Conservation (phyloP, 2,888 invertebrate species). For the Augiades crinisus region DNA sequence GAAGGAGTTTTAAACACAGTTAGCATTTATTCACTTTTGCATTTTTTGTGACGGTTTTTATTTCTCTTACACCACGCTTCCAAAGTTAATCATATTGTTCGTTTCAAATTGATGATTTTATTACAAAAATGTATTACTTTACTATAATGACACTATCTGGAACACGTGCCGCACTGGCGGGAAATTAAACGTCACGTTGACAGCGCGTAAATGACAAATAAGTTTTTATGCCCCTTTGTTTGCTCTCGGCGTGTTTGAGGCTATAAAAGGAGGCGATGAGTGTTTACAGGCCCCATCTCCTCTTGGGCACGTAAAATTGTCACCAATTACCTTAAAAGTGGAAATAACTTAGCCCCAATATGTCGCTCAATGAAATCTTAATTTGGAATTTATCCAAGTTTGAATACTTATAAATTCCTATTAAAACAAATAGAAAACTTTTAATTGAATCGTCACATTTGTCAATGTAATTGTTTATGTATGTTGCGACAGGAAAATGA, state of each 20-base stretch:
- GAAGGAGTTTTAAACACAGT: conserved; percentile 19
- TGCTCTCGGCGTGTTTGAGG: conserved; percentile 41
- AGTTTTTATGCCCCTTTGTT: conserved; percentile 35
- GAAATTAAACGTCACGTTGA: conserved; percentile 50
- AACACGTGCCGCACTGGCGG: conserved; percentile 33
- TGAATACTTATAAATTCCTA: neutral
- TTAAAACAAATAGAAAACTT: neutral
- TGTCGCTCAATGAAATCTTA: neutral
- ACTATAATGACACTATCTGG: conserved; percentile 2
- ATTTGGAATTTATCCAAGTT: neutral
- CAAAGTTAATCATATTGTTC: too few relatives aligned
- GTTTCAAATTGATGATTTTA: neutral
- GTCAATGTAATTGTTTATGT: too few relatives aligned
- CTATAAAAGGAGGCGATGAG: conserved; percentile 39
- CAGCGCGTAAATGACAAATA: conserved; percentile 40
- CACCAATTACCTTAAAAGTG: conserved; percentile 34
- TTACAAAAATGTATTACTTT: conserved; percentile 1
- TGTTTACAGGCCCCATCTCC: conserved; percentile 37
- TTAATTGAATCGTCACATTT: neutral
- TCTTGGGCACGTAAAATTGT: conserved; percentile 31
- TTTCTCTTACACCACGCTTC: too few relatives aligned
- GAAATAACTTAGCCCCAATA: conserved; percentile 26
- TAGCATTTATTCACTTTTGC: conserved; percentile 23
- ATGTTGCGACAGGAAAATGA: conserved; percentile 31
- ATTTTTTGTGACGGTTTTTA: conserved; percentile 9